Base-by-base conservation (phyloP, 2,113 vertebrate genomes). In the Mustelus asterias region DNA sequence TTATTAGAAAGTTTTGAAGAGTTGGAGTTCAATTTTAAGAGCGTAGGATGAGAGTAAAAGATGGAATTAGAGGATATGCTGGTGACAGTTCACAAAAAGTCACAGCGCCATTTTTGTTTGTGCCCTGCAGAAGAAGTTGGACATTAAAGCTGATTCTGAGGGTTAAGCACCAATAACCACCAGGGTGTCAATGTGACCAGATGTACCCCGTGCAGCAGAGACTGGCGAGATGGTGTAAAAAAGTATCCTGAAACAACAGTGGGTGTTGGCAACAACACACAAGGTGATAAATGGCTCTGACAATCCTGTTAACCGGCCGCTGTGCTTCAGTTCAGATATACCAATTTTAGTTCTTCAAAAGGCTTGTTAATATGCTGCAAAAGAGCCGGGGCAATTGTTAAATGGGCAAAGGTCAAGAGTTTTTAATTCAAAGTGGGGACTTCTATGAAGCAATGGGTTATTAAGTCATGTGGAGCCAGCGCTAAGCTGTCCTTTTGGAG, bases 301-400 rank as follows among this genome's bases (percentile, higher is more conserved):
- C 94, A 95, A 70, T 95, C 94, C 94, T 95, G 67, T 76, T 95
- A 94, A 44, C 93, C 44, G 93, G 65, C 26, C 24, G 41, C 94
- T 95, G 11, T 72, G 94, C 94, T 95, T 95, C 69, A 72, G 94
- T 95, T 72, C 20, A 72, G 94, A 95, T 95, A 95, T 95, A 70
- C 94, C 94, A 72, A 95, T 95, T 95, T 95, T 95, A 72, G 94
- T 95, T 95, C 94, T 72, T 95, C 94, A 72, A 95, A 95, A 95
- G 94, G 41, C 94, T 95, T 95, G 94, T 76, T 95, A 95, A 95
- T 95, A 72, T 72, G 67, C 67, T 95, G 69, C 94, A 95, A 95
- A 95, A 95, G 94, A 95, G 94, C 69, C 26, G 33, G 24, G 94
- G 44, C 94, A 95, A 95, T 95, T 95, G 94, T 72, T 54, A 72